Evolutionary conservation across 2,888 invertebrate genomes (phyloP).

Genomic region (Rhabditoides inermis): DNA sequence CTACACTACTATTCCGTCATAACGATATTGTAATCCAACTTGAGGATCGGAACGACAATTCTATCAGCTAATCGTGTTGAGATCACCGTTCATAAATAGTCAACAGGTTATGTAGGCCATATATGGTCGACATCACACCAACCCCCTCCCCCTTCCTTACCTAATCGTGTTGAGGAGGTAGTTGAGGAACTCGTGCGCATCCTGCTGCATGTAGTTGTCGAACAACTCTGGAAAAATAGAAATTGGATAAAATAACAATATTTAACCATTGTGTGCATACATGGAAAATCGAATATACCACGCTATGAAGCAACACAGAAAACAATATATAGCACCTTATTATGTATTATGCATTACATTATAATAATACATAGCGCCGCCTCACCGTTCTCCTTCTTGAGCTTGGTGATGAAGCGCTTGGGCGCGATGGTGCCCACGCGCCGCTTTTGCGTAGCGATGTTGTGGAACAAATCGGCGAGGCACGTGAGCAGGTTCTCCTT

Average conservation of each 20-base stretch:
- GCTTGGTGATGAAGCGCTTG: slow-evolving; percentile 94
- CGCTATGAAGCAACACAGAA: slow-evolving; percentile 6
- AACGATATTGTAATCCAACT: too few relatives aligned
- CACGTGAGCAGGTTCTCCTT: slow-evolving; percentile 96
- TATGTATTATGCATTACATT: neutral
- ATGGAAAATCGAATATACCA: too few relatives aligned
- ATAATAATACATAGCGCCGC: neutral
- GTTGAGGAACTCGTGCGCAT: slow-evolving; percentile 99
- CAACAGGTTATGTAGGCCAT: too few relatives aligned
- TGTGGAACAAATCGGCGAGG: slow-evolving; percentile 94
- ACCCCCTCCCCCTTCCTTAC: too few relatives aligned
- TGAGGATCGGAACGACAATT: too few relatives aligned
- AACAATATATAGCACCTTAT: neutral
- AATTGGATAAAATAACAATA: neutral
- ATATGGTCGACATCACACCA: too few relatives aligned
- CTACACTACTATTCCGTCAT: too few relatives aligned
- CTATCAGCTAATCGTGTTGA: too few relatives aligned
- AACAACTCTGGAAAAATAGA: slow-evolving; percentile 72
- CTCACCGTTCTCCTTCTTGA: slow-evolving; percentile 91
- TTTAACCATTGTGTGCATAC: too few relatives aligned
- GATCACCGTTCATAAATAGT: too few relatives aligned
- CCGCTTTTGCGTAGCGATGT: slow-evolving; percentile 99
- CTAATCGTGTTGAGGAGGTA: slow-evolving; percentile 96
- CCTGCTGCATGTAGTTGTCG: slow-evolving; percentile 94
- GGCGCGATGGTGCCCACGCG: slow-evolving; percentile 97